Base-by-base conservation (phyloP, 2,113 vertebrate genomes). In the Salminus brasiliensis region DNA sequence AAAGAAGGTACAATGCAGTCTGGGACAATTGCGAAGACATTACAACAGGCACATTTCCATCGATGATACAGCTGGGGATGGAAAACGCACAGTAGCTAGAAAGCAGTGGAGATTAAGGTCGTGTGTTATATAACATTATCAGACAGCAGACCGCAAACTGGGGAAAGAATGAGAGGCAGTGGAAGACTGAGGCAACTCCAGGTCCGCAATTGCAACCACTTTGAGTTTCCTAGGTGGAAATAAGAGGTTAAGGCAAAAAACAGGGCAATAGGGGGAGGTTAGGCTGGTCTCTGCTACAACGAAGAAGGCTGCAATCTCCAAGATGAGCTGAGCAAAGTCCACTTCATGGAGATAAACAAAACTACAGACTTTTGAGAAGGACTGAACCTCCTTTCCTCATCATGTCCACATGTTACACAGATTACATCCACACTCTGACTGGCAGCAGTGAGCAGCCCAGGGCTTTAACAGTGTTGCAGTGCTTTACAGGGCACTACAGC, bases 111-210 rank as follows among this genome's bases (percentile, higher is more conserved):
- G 90, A 92, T 92, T 91, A 90, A 92, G 89, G 90, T 86, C 89
- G 89, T 87, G 86, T 32, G 69, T 93, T 93, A 93, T 90, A 90
- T 93, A 93, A 93, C 90, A 88, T 85, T 63, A 59, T 75, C 55
- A 79, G 63, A 60, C 63, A 32, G 23, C 34, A 63, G 55, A 74
- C 47, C 68, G 73, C 76, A 65, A 52, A 57, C 30, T 34, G 29
- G 36, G 57, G 55, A 69, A 66, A 66, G 18, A 32, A 55, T 32
- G 34, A 30, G n/a, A 5, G 11, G 29, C 47, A 36, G 23, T 16
- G 29, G 68, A 69, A 45, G 45, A 16, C 15, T 15, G 47, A 15
- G 25, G 63, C 25, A 43, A 62, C 52, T 52, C 47, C 47, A 52
- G 15, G 60, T 12, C 27, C 9, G 34, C 69, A 72, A 30, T 30